Base-by-base conservation (phyloP, 2,888 invertebrate species). In the Sepiola atlantica region DNA sequence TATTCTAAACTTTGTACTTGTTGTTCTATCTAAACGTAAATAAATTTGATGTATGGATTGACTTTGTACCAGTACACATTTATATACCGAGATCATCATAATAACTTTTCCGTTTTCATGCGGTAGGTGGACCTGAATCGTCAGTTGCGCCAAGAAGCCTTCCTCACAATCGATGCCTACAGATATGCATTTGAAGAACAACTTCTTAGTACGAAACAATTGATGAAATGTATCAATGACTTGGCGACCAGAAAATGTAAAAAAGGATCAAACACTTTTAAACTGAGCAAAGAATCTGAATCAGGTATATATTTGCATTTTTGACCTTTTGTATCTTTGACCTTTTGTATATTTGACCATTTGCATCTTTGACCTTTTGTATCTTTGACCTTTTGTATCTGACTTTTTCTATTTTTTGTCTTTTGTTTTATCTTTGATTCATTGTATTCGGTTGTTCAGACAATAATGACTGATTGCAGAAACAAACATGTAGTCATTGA, bases 151-250 rank as follows among this genome's bases (percentile, higher is more conserved):
- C 96, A 96, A 35, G 97, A 97, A 93, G 96, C 96, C 0, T 95
- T 95, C 94, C 94, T 96, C 91, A 96, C 96, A 54, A 96, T 96
- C 28, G 97, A 97, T 95, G 97, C 96, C 8, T 97, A 97, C 94
- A 95, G 97, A 77, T 95, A 96, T 45, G 97, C 97, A 0, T 97
- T 97, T 95, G 97, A 97, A 93, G 97, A 97, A 94, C 97, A 97
- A 95, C 95, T 97, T 14, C 28, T 93, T 18, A 93, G 61, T 35
- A 55, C 35, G 20, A 55, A 57, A 35, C 93, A 93, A 35, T 16
- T 93, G 35, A 55, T 93, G 93, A 93, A 93, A 28, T 57, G 57
- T 55, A 61, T 93, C 54, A 92, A 92, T 92, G 92, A 92, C 16
- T 92, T 92, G 45, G 54, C 45, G 10, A 18, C 18, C 18, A 54